A percentile compares a stretch with the other conserved stretches of the same genome.
These are phyloP conservation scores for Micrasema minimum DNA, from an alignment of 1,140 invertebrate species.

Conservation along the genomic window DNA sequence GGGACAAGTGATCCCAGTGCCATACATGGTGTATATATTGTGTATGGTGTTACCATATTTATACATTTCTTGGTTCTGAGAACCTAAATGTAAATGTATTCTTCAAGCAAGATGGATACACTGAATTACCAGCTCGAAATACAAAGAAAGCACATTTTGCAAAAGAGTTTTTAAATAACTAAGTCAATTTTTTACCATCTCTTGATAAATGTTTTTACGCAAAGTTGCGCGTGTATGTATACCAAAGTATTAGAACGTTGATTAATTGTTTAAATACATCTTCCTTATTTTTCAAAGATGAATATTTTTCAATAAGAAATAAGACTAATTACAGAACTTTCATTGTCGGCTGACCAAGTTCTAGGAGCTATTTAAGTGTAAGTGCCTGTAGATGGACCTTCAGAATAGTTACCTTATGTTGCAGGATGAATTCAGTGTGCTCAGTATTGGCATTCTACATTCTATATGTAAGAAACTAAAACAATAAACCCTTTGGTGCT, in stretches of 20 bases:
- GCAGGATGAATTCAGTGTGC: slow-evolving; percentile 9
- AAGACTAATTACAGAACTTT: neutral
- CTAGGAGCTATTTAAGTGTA: slow-evolving; percentile 17
- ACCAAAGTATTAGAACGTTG: slow-evolving; percentile 35
- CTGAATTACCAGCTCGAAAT: slow-evolving; percentile 8
- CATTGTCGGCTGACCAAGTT: slow-evolving; percentile 26
- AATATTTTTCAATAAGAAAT: slow-evolving; percentile 31
- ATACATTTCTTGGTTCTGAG: slow-evolving; percentile 16
- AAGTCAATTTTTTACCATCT: slow-evolving; percentile 41
- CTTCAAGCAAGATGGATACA: slow-evolving; percentile 9
- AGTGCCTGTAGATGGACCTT: slow-evolving; percentile 21
- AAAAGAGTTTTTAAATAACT: slow-evolving; percentile 17
- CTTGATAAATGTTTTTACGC: slow-evolving; percentile 36
- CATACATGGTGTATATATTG: slow-evolving; percentile 1
- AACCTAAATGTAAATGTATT: slow-evolving; percentile 27
- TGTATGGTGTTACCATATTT: slow-evolving; percentile 34
- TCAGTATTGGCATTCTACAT: neutral
- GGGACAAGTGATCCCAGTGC: slow-evolving; percentile 8
- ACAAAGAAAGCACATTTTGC: neutral
- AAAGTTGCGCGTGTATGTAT: slow-evolving; percentile 31
- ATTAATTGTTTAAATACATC: slow-evolving; percentile 29
- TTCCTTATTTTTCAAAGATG: slow-evolving; percentile 34
- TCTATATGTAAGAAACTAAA: slow-evolving; percentile 14
- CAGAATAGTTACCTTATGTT: neutral
- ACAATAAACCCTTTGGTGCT: slow-evolving; percentile 7